Conservation (phyloP, 2,888 invertebrate genomes). For the Zootermopsis nevadensis region DNA sequence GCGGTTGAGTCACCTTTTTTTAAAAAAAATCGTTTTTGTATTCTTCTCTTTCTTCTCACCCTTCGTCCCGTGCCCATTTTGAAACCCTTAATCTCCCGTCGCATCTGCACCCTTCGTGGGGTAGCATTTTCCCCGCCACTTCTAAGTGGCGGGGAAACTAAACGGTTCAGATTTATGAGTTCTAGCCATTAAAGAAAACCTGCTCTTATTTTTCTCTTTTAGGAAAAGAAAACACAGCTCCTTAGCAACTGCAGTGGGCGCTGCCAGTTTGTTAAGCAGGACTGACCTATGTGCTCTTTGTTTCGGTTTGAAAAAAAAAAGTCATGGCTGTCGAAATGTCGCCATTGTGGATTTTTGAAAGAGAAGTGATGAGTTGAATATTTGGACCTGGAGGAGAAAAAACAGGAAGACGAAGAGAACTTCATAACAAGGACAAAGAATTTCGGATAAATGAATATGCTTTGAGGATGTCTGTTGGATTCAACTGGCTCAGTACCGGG, state of each 20-base stretch:
- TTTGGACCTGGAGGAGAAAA: no score
- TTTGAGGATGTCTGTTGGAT: no score
- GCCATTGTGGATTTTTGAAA: no score
- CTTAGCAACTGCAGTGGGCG: not conserved
- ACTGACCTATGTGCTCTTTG: not conserved
- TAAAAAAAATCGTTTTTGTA: not conserved
- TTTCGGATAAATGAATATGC: no score
- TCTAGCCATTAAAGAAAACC: slow-evolving; percentile 1
- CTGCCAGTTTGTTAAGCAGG: not conserved
- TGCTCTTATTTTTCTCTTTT: not conserved
- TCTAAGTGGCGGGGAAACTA: not conserved
- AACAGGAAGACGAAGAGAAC: no score
- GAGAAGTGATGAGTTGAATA: no score
- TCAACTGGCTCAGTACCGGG: no score
- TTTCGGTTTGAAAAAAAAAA: no score
- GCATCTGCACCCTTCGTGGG: not conserved
- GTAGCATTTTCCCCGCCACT: not conserved
- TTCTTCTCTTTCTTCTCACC: not conserved
- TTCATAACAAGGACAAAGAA: no score
- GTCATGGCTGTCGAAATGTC: no score
- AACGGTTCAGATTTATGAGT: slow-evolving; percentile 8
- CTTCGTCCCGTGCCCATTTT: not conserved
- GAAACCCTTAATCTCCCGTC: not conserved
- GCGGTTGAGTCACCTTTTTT: not conserved
- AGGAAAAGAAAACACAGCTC: not conserved